Conservation (phyloP, 2,113 vertebrate species). For the Embiotoca jacksoni region DNA sequence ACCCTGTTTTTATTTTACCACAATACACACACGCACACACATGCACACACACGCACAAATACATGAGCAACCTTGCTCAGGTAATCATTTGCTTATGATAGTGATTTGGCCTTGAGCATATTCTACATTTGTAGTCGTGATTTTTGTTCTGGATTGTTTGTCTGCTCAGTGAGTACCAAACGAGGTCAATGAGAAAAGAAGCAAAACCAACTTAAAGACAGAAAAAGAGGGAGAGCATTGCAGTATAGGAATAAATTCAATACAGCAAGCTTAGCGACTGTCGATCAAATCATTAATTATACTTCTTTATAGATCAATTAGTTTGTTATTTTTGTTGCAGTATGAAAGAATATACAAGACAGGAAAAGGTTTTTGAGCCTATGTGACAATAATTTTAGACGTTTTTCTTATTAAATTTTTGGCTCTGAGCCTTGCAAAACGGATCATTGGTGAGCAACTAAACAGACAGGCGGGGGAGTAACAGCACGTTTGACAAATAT, state of each 20-base stretch:
- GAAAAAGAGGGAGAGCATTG: neutral
- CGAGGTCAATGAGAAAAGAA: slow-evolving; percentile 31
- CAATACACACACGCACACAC: neutral
- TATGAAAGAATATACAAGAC: neutral
- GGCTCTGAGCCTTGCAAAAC: neutral
- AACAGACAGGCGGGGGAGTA: neutral
- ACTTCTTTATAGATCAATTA: slow-evolving; percentile 19
- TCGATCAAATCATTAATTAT: slow-evolving; percentile 29
- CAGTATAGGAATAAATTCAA: neutral
- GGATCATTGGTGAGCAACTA: neutral
- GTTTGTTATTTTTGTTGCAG: slow-evolving; percentile 1
- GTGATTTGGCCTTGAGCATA: neutral
- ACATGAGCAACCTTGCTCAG: neutral
- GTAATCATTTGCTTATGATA: neutral
- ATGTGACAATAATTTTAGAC: neutral
- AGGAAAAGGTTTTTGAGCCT: slow-evolving; percentile 8
- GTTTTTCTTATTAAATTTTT: neutral
- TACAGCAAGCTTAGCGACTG: neutral
- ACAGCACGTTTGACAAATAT: neutral
- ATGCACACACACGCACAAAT: neutral
- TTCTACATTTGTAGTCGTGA: neutral
- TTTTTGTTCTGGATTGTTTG: neutral
- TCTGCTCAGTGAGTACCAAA: slow-evolving; percentile 8
- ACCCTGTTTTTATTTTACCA: neutral
- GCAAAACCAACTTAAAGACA: slow-evolving; percentile 32